These are phyloP conservation scores for Uropetala carovei DNA, from an alignment of 2,888 invertebrate genomes.

Conservation along the genomic window DNA sequence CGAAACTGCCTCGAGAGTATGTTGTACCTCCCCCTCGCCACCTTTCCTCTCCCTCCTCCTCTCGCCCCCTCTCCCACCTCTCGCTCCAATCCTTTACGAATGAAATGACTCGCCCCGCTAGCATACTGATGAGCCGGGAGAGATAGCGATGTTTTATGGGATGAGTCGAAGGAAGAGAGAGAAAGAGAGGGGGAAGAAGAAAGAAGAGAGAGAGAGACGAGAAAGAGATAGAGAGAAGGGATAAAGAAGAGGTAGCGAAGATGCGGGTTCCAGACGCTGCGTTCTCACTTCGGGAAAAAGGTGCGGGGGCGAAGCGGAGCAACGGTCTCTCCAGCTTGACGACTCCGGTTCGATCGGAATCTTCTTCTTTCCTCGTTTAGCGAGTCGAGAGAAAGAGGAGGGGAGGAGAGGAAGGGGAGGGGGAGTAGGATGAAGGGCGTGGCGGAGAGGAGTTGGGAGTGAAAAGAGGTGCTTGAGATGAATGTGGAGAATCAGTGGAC, in stretches of 20 bases:
- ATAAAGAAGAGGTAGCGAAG: neutral
- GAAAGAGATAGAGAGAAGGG: neutral
- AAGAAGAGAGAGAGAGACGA: neutral
- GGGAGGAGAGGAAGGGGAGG: neutral
- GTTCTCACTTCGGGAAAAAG: neutral
- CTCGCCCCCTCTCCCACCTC: neutral
- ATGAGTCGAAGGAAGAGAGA: neutral
- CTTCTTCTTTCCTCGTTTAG: neutral
- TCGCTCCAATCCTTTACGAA: neutral
- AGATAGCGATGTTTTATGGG: conserved; percentile 53
- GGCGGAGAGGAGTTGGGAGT: neutral
- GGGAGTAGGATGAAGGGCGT: neutral
- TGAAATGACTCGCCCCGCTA: conserved; percentile 41
- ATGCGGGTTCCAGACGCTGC: neutral
- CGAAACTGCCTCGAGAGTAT: neutral
- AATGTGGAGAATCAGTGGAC: neutral
- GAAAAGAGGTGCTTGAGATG: neutral
- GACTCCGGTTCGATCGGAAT: neutral
- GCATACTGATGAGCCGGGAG: conserved; percentile 6
- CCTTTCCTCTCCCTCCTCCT: neutral
- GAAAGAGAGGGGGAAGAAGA: neutral
- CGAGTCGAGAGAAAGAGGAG: neutral
- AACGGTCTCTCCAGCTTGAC: neutral
- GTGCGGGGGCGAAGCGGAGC: too few species aligned
- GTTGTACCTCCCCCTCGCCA: neutral